Conservation (phyloP, 35 echinoderm and acorn worm genomes). For the Eucidaris tribuloides region DNA sequence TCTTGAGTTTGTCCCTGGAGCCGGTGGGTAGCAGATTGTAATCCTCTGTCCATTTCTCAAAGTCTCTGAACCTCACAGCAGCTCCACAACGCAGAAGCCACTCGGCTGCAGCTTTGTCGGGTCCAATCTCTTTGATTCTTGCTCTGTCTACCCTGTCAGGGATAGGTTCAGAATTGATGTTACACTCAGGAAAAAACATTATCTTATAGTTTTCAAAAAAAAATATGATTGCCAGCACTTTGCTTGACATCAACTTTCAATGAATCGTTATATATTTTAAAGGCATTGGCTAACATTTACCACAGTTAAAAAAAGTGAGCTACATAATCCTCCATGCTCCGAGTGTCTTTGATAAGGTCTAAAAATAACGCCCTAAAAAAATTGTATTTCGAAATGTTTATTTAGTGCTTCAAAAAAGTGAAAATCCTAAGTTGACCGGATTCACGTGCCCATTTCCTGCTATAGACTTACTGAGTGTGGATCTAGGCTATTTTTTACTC, state of each 20-base stretch:
- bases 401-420: too few relatives aligned
- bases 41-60: conserved; percentile 85
- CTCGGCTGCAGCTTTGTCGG: conserved; percentile 84
- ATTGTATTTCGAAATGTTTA: too few relatives aligned
- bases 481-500: too few relatives aligned
- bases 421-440: too few relatives aligned
- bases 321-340: too few relatives aligned
- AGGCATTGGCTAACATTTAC: too few relatives aligned
- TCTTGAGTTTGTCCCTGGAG: conserved; percentile 44
- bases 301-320: too few relatives aligned
- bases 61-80: conserved; percentile 76
- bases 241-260: neutral
- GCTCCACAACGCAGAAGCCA: conserved; percentile 94
- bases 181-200: neutral
- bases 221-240: neutral
- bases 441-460: too few relatives aligned
- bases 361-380: too few relatives aligned
- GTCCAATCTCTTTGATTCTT: conserved; percentile 86
- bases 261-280: neutral
- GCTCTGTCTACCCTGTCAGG: conserved; percentile 73
- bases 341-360: too few relatives aligned
- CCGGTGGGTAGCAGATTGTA: conserved; percentile 87
- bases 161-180: neutral
- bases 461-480: too few relatives aligned
- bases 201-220: neutral